Conservation (phyloP, 2,888 invertebrate genomes). For the Mactromeris polynyma region DNA sequence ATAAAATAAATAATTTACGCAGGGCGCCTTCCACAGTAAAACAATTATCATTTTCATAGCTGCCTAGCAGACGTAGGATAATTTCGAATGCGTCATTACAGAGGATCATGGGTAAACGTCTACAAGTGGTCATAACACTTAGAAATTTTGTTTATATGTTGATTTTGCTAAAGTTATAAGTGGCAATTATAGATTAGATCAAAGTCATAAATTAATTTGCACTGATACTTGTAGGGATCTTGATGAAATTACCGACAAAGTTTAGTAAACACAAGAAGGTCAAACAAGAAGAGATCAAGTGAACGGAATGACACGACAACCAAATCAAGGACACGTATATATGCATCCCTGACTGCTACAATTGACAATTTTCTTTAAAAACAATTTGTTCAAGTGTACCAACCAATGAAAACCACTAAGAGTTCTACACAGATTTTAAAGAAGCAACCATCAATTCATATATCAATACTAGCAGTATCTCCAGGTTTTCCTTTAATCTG, state of each 20-base stretch:
- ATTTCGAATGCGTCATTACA: neutral
- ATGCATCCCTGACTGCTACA: no score
- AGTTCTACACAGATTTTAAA: no score
- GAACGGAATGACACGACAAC: neutral
- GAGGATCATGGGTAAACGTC: neutral
- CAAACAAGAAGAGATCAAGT: neutral
- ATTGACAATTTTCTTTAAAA: no score
- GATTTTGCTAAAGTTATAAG: neutral
- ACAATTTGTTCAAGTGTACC: no score
- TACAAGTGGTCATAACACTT: slow-evolving; percentile 10
- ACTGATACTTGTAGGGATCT: neutral
- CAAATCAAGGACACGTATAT: neutral
- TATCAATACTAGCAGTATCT: no score
- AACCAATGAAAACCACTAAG: no score
- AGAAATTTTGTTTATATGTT: neutral
- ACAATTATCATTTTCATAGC: neutral
- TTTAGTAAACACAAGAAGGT: neutral
- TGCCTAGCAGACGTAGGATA: neutral
- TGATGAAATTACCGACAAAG: neutral
- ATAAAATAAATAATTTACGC: neutral
- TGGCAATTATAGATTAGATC: slow-evolving; percentile 17
- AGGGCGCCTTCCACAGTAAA: neutral
- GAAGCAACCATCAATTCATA: no score
- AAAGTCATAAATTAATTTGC: slow-evolving; percentile 2
- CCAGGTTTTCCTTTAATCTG: no score